Evolutionary conservation across 35 echinoderm and acorn worm genomes (phyloP).

Genomic region (Anneissia japonica): DNA sequence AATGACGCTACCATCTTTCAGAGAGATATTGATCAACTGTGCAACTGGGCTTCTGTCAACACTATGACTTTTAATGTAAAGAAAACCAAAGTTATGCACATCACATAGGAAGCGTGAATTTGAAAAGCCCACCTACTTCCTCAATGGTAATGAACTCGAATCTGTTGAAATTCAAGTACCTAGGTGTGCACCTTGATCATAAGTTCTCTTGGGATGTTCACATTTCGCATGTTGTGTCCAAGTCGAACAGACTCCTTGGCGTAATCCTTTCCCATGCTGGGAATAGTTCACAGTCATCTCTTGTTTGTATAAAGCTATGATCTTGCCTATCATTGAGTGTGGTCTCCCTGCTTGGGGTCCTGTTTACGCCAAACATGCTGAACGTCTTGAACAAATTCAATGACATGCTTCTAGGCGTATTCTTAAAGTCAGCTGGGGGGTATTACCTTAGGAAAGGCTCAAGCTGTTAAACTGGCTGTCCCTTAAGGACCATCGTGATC

Average conservation of each 20-base stretch:
- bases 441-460: conserved; percentile 4
- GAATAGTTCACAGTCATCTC: background rate
- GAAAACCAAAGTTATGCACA: conserved; percentile 35
- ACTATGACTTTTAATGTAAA: conserved; percentile 10
- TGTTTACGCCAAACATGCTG: background rate
- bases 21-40: background rate
- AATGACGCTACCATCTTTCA: background rate
- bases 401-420: background rate
- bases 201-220: conserved; percentile 23
- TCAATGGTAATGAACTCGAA: background rate
- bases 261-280: conserved; percentile 7
- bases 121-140: background rate
- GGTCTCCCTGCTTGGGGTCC: conserved; percentile 12
- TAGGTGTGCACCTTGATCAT: conserved; percentile 9
- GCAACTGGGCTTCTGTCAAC: background rate
- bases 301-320: conserved; percentile 15
- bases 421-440: background rate
- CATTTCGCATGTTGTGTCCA: background rate
- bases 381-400: background rate
- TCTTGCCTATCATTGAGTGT: conserved; percentile 36
- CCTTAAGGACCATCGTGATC: background rate
- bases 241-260: conserved; percentile 3
- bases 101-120: background rate
- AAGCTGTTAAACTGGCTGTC: background rate
- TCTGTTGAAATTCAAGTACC: background rate